A percentile compares a stretch with the other conserved stretches of the same genome.
Evolutionary conservation across 2,888 invertebrate species (phyloP).

Genomic region (Tetrapedia diversipes): DNA sequence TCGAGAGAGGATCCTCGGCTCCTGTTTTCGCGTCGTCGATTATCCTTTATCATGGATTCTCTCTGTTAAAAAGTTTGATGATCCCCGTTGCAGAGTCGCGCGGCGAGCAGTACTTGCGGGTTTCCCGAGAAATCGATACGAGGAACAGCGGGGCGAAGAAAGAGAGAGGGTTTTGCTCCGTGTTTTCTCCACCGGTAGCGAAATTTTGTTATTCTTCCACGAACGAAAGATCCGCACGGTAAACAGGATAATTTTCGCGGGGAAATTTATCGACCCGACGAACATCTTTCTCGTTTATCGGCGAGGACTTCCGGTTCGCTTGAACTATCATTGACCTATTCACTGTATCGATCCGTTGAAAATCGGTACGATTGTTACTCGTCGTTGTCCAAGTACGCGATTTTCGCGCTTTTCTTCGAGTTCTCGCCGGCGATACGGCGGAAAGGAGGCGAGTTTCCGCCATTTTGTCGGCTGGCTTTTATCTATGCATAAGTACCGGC

Average conservation of each 20-base stretch:
- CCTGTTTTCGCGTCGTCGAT: slow-evolving; percentile 61
- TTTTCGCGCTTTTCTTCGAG: no score
- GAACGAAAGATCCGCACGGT: slow-evolving; percentile 2
- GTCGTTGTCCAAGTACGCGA: no score
- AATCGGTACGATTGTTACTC: no score
- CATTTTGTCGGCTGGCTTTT: no score
- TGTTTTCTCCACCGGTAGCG: neutral
- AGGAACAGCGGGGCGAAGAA: neutral
- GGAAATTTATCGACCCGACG: slow-evolving; percentile 27
- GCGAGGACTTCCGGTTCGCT: slow-evolving; percentile 12
- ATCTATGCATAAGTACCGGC: no score
- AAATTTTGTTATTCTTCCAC: slow-evolving; percentile 20
- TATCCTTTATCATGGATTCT: slow-evolving; percentile 57
- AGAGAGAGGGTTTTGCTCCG: no score
- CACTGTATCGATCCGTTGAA: no score
- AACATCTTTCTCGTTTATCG: slow-evolving; percentile 5
- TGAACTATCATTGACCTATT: slow-evolving; percentile 20
- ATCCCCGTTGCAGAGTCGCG: neutral
- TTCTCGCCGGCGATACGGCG: no score
- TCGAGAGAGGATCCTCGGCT: no score
- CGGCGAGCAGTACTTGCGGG: slow-evolving; percentile 11
- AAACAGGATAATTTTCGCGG: slow-evolving; percentile 42
- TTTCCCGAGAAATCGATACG: slow-evolving; percentile 24
- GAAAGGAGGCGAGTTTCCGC: no score
- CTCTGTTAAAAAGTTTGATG: slow-evolving; percentile 22